Evolutionary conservation across 2,888 invertebrate species (phyloP).

Genomic region (Steinernema carpocapsae): DNA sequence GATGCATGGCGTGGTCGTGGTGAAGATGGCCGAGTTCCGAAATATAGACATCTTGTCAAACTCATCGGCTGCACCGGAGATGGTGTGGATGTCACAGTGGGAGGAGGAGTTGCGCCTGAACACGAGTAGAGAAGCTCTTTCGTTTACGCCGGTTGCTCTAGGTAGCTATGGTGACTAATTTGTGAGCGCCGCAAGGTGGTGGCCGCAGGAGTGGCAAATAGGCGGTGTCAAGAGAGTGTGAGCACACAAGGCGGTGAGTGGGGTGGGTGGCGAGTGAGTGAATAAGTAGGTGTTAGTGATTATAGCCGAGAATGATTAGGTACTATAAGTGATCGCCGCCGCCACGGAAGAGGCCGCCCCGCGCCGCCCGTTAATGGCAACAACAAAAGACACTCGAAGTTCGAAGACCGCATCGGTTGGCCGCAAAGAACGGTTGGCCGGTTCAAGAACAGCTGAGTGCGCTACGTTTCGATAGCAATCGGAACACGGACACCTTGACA

Average conservation of each 20-base stretch:
- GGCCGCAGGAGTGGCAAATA: too few species aligned
- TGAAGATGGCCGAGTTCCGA: constrained; percentile 32
- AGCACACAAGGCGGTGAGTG: background rate
- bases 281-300: constrained; percentile 24
- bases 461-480: constrained; percentile 23
- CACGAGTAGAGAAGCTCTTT: constrained; percentile 16
- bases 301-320: constrained; percentile 27
- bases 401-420: background rate
- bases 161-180: constrained; percentile 29
- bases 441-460: constrained; percentile 20
- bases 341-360: background rate
- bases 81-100: constrained; percentile 23
- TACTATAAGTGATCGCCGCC: constrained; percentile 23
- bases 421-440: background rate
- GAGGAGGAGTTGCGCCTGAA: constrained; percentile 31
- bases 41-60: constrained; percentile 29
- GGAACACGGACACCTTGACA: constrained; percentile 20
- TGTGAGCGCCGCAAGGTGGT: constrained; percentile 26
- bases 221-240: background rate
- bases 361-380: background rate
- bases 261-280: constrained; percentile 17
- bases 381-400: background rate
- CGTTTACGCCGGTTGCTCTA: too few species aligned
- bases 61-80: constrained; percentile 26
- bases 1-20: constrained; percentile 34